phyloP scores from a whole-genome alignment of 2,797 vertebrate genomes.

The Cuniculus paca region DNA sequence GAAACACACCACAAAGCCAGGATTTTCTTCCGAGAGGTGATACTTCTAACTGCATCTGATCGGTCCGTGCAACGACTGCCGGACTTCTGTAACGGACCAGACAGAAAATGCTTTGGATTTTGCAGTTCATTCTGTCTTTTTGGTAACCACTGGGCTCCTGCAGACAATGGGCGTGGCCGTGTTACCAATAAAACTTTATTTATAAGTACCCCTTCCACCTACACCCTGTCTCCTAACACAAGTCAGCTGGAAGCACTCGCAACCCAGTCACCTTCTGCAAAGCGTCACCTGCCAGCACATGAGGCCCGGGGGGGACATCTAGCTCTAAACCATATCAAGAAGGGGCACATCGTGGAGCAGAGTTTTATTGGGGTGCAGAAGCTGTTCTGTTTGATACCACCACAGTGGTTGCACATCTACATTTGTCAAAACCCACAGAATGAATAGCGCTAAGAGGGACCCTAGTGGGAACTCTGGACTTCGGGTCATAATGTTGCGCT shows the following conservation, averaged over 20 bases:
- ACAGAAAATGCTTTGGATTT: neutral
- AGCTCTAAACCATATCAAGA: neutral
- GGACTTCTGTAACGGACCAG: neutral
- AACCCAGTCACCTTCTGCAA: neutral
- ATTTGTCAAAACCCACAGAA: neutral
- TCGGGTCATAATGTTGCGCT: neutral
- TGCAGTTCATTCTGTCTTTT: neutral
- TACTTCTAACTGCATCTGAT: neutral
- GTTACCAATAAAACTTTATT: slow-evolving; percentile 62
- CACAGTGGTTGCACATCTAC: neutral
- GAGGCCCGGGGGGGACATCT: neutral
- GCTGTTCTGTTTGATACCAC: neutral
- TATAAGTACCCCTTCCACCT: neutral
- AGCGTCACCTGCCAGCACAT: neutral
- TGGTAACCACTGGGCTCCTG: neutral
- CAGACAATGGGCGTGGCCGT: neutral
- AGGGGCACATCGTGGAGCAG: no score
- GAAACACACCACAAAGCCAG: neutral
- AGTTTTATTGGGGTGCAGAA: neutral
- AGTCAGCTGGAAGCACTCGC: neutral
- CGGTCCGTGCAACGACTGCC: neutral
- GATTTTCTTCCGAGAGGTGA: neutral
- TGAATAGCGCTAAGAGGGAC: neutral
- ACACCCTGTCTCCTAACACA: neutral
- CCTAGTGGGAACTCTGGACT: neutral